Percentiles rank a stretch among this genome's conserved stretches.
Conservation (phyloP, 2,888 invertebrate genomes). For the Coleophora flavipennella region DNA sequence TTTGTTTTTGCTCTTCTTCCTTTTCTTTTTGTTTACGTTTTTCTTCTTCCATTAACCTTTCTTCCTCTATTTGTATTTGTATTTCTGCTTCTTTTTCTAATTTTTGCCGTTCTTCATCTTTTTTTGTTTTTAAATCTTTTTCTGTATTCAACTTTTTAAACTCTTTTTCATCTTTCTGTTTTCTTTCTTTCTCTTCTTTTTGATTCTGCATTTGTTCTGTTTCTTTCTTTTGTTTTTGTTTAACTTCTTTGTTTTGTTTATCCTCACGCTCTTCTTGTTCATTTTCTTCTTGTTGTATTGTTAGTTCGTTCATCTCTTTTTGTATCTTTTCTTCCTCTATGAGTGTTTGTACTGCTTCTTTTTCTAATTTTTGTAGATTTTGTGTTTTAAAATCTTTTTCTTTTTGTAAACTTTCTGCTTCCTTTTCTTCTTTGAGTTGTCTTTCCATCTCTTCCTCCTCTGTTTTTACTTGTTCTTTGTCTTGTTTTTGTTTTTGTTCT, state of each 20-base stretch:
- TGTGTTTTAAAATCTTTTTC: constrained; percentile 10
- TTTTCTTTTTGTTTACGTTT: background rate
- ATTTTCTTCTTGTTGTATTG: too few relatives aligned
- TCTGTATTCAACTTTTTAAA: background rate
- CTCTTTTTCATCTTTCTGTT: constrained; percentile 4
- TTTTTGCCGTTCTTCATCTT: constrained; percentile 2
- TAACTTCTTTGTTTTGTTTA: too few relatives aligned
- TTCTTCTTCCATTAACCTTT: constrained; percentile 6
- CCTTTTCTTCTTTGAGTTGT: constrained; percentile 9
- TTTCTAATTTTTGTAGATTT: too few relatives aligned
- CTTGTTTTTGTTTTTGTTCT: constrained; percentile 7
- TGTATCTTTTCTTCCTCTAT: background rate
- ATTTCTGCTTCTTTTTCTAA: background rate
- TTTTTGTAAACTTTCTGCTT: constrained; percentile 5
- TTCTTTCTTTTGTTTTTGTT: too few relatives aligned
- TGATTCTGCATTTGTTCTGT: constrained; percentile 8
- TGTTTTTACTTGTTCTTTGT: constrained; percentile 4
- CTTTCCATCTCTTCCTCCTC: background rate
- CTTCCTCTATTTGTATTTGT: constrained; percentile 14
- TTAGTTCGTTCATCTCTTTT: too few relatives aligned
- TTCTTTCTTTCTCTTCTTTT: constrained; percentile 1
- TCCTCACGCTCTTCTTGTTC: too few relatives aligned
- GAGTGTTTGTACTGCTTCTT: too few relatives aligned
- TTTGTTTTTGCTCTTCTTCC: constrained; percentile 10
- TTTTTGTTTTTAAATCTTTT: constrained; percentile 3